Conservation (phyloP, 2,797 vertebrate genomes). For the Limosa lapponica region DNA sequence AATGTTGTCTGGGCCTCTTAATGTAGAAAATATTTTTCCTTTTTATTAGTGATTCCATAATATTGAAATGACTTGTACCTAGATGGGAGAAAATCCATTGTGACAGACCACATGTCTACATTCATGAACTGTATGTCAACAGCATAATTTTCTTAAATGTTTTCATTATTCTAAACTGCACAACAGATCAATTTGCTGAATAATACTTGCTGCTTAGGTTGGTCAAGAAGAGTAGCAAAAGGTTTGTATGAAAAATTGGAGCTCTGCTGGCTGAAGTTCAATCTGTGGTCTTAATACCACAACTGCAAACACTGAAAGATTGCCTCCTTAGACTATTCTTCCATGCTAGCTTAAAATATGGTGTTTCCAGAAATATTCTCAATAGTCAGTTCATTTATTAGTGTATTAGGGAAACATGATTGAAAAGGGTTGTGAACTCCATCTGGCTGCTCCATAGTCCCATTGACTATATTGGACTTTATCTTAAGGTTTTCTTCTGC, state of each 20-base stretch:
- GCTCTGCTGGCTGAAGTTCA: neutral
- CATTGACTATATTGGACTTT: neutral
- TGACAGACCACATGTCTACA: neutral
- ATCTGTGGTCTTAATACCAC: neutral
- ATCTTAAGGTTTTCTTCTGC: constrained; percentile 28
- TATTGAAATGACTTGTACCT: neutral
- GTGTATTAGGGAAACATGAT: neutral
- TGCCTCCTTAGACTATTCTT: neutral
- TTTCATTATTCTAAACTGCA: neutral
- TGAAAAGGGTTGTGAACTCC: neutral
- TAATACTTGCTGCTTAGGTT: neutral
- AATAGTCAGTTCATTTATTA: neutral
- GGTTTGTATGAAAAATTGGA: neutral
- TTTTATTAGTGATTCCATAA: neutral
- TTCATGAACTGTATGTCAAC: neutral
- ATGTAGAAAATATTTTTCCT: neutral
- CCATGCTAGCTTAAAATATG: neutral
- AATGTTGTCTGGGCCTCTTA: neutral
- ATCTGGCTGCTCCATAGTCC: neutral
- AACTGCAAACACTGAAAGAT: neutral
- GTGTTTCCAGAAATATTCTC: neutral
- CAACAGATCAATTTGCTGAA: neutral
- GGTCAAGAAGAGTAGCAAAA: neutral
- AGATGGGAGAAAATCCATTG: neutral
- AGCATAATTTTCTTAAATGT: neutral